Conservation (phyloP, 2,113 vertebrate species). For the Ramphastos sulfuratus region DNA sequence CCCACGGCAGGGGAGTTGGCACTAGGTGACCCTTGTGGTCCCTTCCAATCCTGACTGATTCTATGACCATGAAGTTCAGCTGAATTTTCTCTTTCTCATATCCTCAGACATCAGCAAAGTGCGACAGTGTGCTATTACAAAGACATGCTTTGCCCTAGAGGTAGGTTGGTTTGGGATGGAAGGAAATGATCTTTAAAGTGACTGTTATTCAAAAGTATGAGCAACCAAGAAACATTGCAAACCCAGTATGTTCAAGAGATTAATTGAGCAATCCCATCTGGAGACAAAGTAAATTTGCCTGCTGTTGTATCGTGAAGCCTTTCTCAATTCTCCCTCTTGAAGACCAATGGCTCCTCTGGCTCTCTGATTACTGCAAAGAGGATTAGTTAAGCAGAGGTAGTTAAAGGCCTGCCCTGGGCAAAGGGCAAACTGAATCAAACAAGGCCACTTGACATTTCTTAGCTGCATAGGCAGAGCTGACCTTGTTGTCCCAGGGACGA, state of each 20-base stretch:
- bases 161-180: neutral
- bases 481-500: neutral
- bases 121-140: neutral
- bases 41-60: no score
- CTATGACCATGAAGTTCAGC: neutral
- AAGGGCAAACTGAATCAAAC: neutral
- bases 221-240: slow-evolving; percentile 14
- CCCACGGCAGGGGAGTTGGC: no score
- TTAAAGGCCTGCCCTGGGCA: slow-evolving; percentile 9
- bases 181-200: neutral
- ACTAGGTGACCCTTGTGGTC: no score
- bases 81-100: neutral
- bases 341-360: slow-evolving; percentile 10
- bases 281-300: slow-evolving; percentile 17
- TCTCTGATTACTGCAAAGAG: neutral
- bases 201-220: neutral
- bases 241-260: neutral
- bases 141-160: neutral
- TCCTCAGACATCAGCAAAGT: neutral
- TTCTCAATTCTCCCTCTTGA: neutral
- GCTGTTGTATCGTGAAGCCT: neutral
- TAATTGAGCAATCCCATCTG: neutral
- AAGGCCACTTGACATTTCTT: slow-evolving; percentile 17
- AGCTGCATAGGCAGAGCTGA: neutral
- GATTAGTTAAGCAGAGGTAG: slow-evolving; percentile 36